Percentiles rank a stretch among this genome's conserved stretches.
phyloP scores from a whole-genome alignment of 2,888 invertebrate genomes.

The Drosophila anceps region DNA sequence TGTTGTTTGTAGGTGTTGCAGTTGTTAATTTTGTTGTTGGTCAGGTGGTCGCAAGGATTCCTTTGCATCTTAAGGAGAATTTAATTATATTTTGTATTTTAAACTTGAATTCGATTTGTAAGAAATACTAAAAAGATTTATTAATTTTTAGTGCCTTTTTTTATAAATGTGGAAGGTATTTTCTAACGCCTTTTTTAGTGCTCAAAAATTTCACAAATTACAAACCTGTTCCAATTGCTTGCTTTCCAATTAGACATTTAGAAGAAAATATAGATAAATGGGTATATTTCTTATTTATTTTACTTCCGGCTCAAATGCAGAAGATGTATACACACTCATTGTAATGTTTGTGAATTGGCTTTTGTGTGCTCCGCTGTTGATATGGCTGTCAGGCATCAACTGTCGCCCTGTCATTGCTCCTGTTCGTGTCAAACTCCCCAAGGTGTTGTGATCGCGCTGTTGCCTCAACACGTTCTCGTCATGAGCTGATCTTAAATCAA shows the following conservation, averaged over 20 bases:
- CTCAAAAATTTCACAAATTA: not conserved
- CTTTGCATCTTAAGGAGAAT: not conserved
- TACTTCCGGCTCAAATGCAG: constrained; percentile 21
- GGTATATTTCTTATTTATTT: not conserved
- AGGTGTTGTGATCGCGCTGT: constrained; percentile 41
- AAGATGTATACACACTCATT: not conserved
- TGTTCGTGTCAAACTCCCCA: constrained; percentile 47
- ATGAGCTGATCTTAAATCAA: constrained; percentile 51
- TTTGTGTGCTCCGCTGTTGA: constrained; percentile 22
- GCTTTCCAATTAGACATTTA: not conserved
- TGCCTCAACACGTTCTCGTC: constrained; percentile 44
- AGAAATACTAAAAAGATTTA: not conserved
- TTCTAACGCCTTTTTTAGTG: constrained; percentile 1
- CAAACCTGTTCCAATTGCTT: not conserved
- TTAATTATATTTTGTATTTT: not conserved
- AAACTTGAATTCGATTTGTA: not conserved
- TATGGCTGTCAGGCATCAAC: constrained; percentile 52
- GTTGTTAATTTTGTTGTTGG: not conserved
- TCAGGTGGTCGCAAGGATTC: not conserved
- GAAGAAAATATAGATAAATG: not conserved
- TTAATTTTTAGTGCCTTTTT: not conserved
- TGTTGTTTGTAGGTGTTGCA: constrained; percentile 10
- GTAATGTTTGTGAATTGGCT: constrained; percentile 8
- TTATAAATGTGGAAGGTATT: not conserved
- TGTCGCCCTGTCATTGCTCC: constrained; percentile 73